Evolutionary conservation across 2,113 vertebrate species (phyloP).

Genomic region (Forbesichthys papilliferus): DNA sequence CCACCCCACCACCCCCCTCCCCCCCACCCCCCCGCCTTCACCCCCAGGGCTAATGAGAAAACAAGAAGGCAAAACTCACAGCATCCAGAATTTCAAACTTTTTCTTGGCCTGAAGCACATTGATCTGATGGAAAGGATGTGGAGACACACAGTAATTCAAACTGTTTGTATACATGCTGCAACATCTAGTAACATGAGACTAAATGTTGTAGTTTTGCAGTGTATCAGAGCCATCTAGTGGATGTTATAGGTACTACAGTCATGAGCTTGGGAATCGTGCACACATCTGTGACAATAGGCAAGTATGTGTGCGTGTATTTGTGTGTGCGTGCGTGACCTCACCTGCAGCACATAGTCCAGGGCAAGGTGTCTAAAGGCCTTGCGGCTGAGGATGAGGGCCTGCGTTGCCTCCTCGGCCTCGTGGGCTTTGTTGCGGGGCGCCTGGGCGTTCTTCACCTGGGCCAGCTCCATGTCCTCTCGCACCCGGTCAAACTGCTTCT

Average conservation of each 20-base stretch:
- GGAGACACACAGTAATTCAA: not conserved
- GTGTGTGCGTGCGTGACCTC: slow-evolving; percentile 69
- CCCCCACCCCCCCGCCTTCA: no score
- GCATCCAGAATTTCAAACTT: slow-evolving; percentile 82
- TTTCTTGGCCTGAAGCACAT: slow-evolving; percentile 84
- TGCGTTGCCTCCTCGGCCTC: slow-evolving; percentile 93
- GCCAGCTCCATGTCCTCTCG: slow-evolving; percentile 95
- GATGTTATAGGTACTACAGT: no score
- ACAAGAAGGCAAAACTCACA: slow-evolving; percentile 59
- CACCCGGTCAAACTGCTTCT: slow-evolving; percentile 97
- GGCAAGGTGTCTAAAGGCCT: slow-evolving; percentile 93
- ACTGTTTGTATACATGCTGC: not conserved
- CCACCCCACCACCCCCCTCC: no score
- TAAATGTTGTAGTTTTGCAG: no score
- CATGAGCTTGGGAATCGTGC: no score
- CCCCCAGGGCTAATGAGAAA: not conserved
- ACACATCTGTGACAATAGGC: not conserved
- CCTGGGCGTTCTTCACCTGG: slow-evolving; percentile 94
- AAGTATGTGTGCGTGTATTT: not conserved
- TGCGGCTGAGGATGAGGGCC: slow-evolving; percentile 86
- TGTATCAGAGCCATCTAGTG: no score
- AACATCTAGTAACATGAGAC: not conserved
- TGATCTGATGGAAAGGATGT: slow-evolving; percentile 64
- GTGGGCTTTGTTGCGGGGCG: slow-evolving; percentile 90
- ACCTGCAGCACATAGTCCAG: slow-evolving; percentile 97